Conservation (phyloP, 1,140 invertebrate genomes). For the Mycetomoellerius zeteki region DNA sequence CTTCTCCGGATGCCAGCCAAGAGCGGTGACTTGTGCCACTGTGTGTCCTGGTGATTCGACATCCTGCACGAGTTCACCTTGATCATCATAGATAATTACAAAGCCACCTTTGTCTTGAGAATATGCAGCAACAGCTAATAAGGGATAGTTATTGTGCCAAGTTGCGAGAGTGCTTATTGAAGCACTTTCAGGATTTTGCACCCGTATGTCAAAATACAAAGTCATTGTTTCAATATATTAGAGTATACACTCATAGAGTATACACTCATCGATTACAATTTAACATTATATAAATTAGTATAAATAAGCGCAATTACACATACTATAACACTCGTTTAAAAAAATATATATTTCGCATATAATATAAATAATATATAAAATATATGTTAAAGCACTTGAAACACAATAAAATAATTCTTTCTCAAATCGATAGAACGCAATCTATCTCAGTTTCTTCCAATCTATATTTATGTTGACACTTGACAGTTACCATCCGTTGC, state of each 20-base stretch:
- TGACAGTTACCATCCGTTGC: conserved; percentile 29
- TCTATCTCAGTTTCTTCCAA: background rate
- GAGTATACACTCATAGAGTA: background rate
- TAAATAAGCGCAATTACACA: background rate
- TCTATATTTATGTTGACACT: background rate
- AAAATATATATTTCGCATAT: background rate
- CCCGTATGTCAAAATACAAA: conserved; percentile 92
- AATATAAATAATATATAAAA: too few relatives aligned
- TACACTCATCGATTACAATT: conserved; percentile 22
- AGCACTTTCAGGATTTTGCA: conserved; percentile 90
- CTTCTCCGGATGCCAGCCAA: conserved; percentile 96
- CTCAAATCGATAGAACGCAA: background rate
- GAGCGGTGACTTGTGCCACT: conserved; percentile 92
- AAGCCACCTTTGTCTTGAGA: conserved; percentile 95
- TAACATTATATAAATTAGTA: background rate
- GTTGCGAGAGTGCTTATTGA: conserved; percentile 91
- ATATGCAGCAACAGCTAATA: conserved; percentile 95
- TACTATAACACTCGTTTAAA: background rate
- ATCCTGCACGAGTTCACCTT: conserved; percentile 93
- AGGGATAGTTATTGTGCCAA: conserved; percentile 93
- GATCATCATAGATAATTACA: conserved; percentile 95
- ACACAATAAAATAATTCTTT: background rate
- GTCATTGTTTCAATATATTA: conserved; percentile 87
- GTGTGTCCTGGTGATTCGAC: conserved; percentile 92
- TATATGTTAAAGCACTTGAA: background rate